phyloP scores from a whole-genome alignment of 2,113 vertebrate genomes.

The Antidorcas marsupialis region DNA sequence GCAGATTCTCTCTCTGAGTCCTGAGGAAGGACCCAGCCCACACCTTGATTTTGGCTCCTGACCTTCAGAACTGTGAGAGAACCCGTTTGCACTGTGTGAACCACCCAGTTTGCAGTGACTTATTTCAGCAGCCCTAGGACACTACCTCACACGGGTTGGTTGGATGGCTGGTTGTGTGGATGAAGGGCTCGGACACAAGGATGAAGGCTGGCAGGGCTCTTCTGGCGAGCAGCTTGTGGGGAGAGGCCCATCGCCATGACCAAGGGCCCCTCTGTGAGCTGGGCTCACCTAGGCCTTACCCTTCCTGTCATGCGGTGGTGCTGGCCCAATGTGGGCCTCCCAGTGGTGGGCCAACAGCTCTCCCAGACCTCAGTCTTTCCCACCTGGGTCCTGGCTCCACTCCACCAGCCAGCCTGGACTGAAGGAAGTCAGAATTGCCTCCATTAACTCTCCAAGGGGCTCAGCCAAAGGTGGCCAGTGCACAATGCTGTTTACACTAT shows the following conservation, averaged over 20 bases:
- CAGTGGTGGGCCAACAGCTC: background rate
- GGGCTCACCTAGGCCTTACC: background rate
- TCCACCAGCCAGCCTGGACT: background rate
- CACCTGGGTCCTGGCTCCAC: background rate
- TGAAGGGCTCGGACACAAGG: background rate
- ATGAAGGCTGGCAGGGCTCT: background rate
- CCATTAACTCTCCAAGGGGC: background rate
- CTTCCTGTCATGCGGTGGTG: background rate
- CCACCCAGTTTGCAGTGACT: background rate
- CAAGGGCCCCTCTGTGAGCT: fast-evolving
- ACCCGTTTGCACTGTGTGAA: background rate
- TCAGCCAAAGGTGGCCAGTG: background rate
- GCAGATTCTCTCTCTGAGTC: background rate
- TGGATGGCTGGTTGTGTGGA: background rate
- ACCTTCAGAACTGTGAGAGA: background rate
- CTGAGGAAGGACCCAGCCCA: background rate
- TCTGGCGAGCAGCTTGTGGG: background rate
- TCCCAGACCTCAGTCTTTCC: background rate
- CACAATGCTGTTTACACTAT: fast-evolving
- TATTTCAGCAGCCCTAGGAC: background rate
- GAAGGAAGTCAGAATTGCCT: background rate
- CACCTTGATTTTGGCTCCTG: background rate
- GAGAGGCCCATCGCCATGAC: background rate
- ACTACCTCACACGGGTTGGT: fast-evolving
- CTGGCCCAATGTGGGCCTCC: background rate